A percentile compares a stretch with the other conserved stretches of the same genome.
Evolutionary conservation across 2,797 vertebrate genomes (phyloP).

Genomic region (Lutjanus argentimaculatus): DNA sequence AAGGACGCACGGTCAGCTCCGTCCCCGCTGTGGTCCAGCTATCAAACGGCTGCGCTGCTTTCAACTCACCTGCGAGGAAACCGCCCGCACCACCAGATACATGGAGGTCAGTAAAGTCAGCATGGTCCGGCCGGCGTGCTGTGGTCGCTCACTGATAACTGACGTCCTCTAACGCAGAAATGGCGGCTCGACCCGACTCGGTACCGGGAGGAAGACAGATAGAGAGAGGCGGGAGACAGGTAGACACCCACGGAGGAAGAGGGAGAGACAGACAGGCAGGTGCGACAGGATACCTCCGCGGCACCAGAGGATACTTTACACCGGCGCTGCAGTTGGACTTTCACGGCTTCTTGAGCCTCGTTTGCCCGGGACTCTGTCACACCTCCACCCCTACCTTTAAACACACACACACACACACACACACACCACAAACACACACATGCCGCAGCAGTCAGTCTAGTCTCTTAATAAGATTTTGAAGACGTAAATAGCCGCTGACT

Average conservation of each 20-base stretch:
- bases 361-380: slow-evolving; percentile 15
- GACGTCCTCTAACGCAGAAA: slow-evolving; percentile 48
- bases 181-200: slow-evolving; percentile 31
- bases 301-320: not conserved
- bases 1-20: slow-evolving; percentile 31
- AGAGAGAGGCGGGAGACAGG: slow-evolving; percentile 3
- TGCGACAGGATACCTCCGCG: slow-evolving; percentile 12
- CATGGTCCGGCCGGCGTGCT: slow-evolving; percentile 68
- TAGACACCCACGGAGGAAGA: slow-evolving; percentile 1
- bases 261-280: slow-evolving; percentile 8
- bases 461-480: slow-evolving; percentile 73
- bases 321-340: slow-evolving; percentile 43
- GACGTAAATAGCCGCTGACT: slow-evolving; percentile 69
- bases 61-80: slow-evolving; percentile 84
- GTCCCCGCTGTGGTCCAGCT: not conserved
- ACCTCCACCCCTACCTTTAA: slow-evolving; percentile 23
- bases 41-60: not conserved
- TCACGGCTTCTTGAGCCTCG: slow-evolving; percentile 17
- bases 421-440: slow-evolving; percentile 19
- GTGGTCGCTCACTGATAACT: slow-evolving; percentile 1
- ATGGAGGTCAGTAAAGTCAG: slow-evolving; percentile 86
- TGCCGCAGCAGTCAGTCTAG: slow-evolving; percentile 60
- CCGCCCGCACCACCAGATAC: slow-evolving; percentile 85
- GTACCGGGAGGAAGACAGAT: slow-evolving; percentile 8
- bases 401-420: not conserved